phyloP scores from a whole-genome alignment of 2,797 vertebrate species.

The Lindbergichthys nudifrons region DNA sequence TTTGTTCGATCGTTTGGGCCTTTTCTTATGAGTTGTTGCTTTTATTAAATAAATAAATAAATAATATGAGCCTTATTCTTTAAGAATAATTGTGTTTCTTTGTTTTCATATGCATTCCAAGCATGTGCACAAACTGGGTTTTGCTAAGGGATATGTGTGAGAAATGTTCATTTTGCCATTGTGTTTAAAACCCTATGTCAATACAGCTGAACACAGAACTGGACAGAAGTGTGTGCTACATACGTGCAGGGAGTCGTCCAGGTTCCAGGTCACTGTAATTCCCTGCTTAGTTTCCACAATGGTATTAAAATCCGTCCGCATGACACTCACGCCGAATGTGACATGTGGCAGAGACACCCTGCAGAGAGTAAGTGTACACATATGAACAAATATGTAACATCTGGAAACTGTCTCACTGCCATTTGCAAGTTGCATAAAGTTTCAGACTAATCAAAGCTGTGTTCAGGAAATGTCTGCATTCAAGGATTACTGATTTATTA shows the following conservation, averaged over 20 bases:
- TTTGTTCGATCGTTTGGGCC: neutral
- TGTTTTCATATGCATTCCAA: neutral
- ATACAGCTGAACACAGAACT: neutral
- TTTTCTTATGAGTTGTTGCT: constrained; percentile 6
- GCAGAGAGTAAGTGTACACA: constrained; percentile 20
- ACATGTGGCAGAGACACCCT: constrained; percentile 81
- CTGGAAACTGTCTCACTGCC: neutral
- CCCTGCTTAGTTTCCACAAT: constrained; percentile 83
- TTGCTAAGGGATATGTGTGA: too few species aligned
- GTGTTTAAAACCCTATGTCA: neutral
- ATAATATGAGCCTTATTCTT: constrained; percentile 2
- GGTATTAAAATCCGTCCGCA: constrained; percentile 75
- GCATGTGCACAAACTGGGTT: neutral
- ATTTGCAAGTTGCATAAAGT: neutral
- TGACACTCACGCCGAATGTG: constrained; percentile 77
- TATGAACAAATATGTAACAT: neutral
- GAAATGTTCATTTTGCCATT: neutral
- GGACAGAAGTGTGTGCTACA: constrained; percentile 67
- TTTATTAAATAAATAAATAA: neutral
- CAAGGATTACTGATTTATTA: neutral
- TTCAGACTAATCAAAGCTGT: neutral
- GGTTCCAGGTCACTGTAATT: constrained; percentile 85
- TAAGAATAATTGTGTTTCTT: neutral
- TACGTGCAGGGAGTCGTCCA: constrained; percentile 89
- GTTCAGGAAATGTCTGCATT: neutral